Evolutionary conservation across 2,113 vertebrate genomes (phyloP), one percentile per base, ranked within the genome.

Genomic region (Andinoacara biseriatus): DNA sequence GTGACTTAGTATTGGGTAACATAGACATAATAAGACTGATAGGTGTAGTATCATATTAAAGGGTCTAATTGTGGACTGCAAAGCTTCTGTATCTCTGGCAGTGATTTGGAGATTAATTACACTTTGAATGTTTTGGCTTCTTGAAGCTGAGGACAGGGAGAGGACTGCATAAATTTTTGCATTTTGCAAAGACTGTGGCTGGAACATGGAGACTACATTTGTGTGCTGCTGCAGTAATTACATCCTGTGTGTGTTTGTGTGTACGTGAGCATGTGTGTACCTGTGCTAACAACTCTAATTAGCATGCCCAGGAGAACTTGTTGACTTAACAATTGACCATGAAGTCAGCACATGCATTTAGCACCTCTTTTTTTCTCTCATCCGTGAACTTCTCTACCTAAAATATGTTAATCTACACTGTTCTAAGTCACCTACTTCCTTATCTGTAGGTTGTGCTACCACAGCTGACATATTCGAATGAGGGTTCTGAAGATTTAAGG

Each of bases 241-340:
- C 78, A 88, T 87, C 80, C 78, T 88, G 78, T 87, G 85, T 85
- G 79, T 76, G 60, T 56, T 29, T 85, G 63, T 65, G 63, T 84
- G 54, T 81, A 10, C 58, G 15, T 78, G 33, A 24, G 72, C 1
- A 26, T 63, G 67, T 79, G 80, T 74, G 58, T 78, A 56, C 29
- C 60, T 63, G 74, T 5, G 29, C 86, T 91, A 80, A 81, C 84
- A 76, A 43, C 22, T 86, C 65, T 90, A 78, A 89, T 90, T 87
- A 86, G 80, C 90, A 89, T 87, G 62, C 85, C 84, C 83, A 80
- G 74, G 84, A 86, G 86, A 89, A 90, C 83, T 58, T 85, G 78
- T 91, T 87, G 59, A 92, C 86, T 85, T 90, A 87, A 93, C 86
- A 85, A 76, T 58, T 84, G 79, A 87, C 86, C 33, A 24, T 87